These are phyloP conservation scores for Chloropsis cyanopogon DNA, from an alignment of 2,113 vertebrate genomes.

Conservation along the genomic window DNA sequence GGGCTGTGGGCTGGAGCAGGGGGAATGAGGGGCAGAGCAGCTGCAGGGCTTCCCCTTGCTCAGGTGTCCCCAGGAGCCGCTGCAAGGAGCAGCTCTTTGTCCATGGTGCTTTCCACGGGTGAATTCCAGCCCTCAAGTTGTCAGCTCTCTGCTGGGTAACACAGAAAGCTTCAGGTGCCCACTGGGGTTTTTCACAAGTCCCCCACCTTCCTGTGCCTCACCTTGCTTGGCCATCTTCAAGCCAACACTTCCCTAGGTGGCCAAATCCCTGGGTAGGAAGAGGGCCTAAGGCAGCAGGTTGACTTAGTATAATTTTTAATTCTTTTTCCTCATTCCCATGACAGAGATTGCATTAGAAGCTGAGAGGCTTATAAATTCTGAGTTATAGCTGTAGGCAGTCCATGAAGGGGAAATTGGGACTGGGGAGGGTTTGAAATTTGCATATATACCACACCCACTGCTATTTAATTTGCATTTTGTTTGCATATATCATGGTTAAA, in stretches of 20 bases:
- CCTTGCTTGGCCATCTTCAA: neutral
- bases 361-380: conserved; percentile 45
- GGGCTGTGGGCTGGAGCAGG: neutral
- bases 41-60: neutral
- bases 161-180: neutral
- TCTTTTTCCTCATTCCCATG: conserved; percentile 30
- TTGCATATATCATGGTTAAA: conserved; percentile 23
- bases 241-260: neutral
- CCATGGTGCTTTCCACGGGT: accelerated
- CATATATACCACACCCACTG: conserved; percentile 33
- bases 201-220: neutral
- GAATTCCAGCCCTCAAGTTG: neutral
- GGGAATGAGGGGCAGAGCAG: neutral
- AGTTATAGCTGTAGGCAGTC: conserved; percentile 59
- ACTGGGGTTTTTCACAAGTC: neutral
- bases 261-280: neutral
- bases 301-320: neutral
- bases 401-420: conserved; percentile 50
- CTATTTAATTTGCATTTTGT: conserved; percentile 49
- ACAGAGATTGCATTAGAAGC: conserved; percentile 28
- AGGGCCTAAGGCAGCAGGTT: neutral
- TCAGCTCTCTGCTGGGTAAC: neutral
- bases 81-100: neutral
- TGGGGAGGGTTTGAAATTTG: conserved; percentile 28
- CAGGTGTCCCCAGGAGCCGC: accelerated